A percentile compares a stretch with the other conserved stretches of the same genome.
phyloP scores from a whole-genome alignment of 2,113 vertebrate species.

The Cynoglossus semilaevis region DNA sequence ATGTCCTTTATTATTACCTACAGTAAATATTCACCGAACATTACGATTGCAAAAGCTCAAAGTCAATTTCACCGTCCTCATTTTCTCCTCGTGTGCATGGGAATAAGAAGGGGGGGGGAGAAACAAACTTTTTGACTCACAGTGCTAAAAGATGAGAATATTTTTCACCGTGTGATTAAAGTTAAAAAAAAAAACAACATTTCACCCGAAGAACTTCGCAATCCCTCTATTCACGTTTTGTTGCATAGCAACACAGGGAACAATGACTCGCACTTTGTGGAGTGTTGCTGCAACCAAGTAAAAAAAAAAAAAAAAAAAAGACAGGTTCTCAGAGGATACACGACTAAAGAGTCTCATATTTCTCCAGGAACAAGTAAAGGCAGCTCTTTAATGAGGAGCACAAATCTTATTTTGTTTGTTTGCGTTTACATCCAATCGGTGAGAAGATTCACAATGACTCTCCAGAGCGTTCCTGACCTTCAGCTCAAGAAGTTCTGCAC shows the following conservation, averaged over 20 bases:
- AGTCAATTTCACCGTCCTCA: too few relatives aligned
- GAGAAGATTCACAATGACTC: background rate
- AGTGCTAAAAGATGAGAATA: slow-evolving; percentile 36
- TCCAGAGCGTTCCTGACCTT: background rate
- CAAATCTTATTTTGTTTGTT: slow-evolving; percentile 32
- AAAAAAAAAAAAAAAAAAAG: slow-evolving; percentile 33
- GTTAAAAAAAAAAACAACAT: slow-evolving; percentile 41
- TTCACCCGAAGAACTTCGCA: slow-evolving; percentile 49
- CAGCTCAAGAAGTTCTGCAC: too few relatives aligned
- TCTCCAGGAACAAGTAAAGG: slow-evolving; percentile 18
- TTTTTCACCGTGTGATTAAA: slow-evolving; percentile 53
- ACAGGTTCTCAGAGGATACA: slow-evolving; percentile 27
- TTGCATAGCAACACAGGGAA: slow-evolving; percentile 60
- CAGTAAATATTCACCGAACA: too few relatives aligned
- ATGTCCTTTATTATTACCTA: too few relatives aligned
- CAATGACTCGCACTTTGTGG: slow-evolving; percentile 46
- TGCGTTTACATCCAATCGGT: slow-evolving; percentile 29
- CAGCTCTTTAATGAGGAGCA: slow-evolving; percentile 37
- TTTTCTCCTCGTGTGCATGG: slow-evolving; percentile 20
- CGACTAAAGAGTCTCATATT: slow-evolving; percentile 21
- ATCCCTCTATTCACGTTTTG: slow-evolving; percentile 37
- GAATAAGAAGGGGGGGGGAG: slow-evolving; percentile 18
- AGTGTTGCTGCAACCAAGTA: slow-evolving; percentile 38
- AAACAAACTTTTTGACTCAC: slow-evolving; percentile 2
- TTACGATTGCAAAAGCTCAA: too few relatives aligned